These are phyloP conservation scores for Sinhomidia bicolor DNA, from an alignment of 2,888 invertebrate genomes.

Conservation along the genomic window DNA sequence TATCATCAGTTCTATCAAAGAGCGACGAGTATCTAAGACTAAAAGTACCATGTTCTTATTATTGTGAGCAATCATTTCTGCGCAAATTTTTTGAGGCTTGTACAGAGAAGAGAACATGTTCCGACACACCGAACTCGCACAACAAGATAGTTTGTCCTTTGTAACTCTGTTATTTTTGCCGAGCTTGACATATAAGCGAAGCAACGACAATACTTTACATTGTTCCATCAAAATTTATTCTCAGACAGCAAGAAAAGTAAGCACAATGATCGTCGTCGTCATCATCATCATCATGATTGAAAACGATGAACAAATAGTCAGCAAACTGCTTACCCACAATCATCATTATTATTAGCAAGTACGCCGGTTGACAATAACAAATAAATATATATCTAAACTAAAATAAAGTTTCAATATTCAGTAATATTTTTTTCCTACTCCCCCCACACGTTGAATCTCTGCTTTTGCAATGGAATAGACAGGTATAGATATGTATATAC, in stretches of 20 bases:
- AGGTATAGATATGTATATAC: too few relatives aligned
- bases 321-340: neutral
- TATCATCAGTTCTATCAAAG: too few relatives aligned
- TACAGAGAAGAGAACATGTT: too few relatives aligned
- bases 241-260: neutral
- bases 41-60: too few relatives aligned
- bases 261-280: neutral
- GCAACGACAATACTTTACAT: neutral
- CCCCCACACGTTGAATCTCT: neutral
- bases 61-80: too few relatives aligned
- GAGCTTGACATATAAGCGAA: neutral
- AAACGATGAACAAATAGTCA: neutral
- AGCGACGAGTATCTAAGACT: too few relatives aligned
- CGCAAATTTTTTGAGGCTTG: too few relatives aligned
- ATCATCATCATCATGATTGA: neutral
- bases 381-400: too few relatives aligned
- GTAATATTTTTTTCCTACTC: neutral
- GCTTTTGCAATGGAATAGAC: too few relatives aligned
- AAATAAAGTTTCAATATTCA: neutral
- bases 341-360: too few relatives aligned
- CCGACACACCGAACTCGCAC: too few relatives aligned
- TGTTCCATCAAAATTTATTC: neutral
- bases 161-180: neutral
- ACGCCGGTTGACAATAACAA: neutral
- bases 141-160: too few relatives aligned